phyloP scores from a whole-genome alignment of 2,797 vertebrate species.

The Ciconia nigra region DNA sequence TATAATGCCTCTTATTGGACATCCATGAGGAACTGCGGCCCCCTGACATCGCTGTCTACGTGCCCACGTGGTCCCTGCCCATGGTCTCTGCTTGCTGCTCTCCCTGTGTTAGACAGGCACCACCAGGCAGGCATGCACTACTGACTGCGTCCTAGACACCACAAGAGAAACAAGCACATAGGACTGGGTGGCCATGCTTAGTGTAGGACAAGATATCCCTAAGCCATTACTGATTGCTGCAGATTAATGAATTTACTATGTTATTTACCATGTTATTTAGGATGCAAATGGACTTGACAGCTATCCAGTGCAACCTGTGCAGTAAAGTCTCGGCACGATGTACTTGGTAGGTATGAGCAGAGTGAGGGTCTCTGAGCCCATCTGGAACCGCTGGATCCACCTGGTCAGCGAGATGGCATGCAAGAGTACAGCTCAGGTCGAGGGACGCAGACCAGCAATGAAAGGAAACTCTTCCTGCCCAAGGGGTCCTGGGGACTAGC shows the following conservation, averaged over 20 bases:
- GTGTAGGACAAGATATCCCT: not conserved
- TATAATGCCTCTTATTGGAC: not conserved
- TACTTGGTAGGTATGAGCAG: not conserved
- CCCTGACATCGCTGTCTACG: accelerated
- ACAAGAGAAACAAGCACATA: not conserved
- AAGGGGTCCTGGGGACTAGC: not conserved
- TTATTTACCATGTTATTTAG: not conserved
- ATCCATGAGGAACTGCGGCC: not conserved
- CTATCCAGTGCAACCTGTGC: not conserved
- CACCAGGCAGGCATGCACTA: not conserved
- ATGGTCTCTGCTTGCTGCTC: not conserved
- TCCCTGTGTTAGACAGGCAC: not conserved
- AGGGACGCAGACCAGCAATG: not conserved
- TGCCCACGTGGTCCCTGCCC: not conserved
- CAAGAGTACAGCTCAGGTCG: not conserved
- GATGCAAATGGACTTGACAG: not conserved
- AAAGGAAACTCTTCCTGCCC: not conserved
- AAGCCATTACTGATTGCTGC: not conserved
- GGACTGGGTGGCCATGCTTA: not conserved
- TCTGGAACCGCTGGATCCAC: not conserved
- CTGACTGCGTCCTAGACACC: not conserved
- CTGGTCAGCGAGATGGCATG: not conserved
- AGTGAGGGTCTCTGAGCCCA: not conserved
- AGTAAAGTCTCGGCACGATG: not conserved
- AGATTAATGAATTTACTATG: not conserved